Base-by-base conservation (phyloP, 1,140 invertebrate species). In the Ptiloglossa arizonensis region DNA sequence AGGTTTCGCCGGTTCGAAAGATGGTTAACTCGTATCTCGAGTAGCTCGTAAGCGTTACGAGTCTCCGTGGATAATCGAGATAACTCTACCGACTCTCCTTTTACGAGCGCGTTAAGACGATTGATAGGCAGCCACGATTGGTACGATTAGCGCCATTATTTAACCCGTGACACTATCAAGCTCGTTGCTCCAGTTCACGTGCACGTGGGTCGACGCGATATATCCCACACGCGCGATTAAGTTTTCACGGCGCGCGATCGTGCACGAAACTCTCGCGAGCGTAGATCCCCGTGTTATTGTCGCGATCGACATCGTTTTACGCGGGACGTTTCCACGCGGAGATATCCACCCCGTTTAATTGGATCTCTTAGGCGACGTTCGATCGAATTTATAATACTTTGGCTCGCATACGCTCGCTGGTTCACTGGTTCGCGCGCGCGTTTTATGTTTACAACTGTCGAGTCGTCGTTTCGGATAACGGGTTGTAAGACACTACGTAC, bases 151-250 rank as follows among this genome's bases (percentile, higher is more conserved):
- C 11, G 32, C 4, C 44, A 50, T 17, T 22, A 41, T 54, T 73
- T 64, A 41, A 73, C 35, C 32, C 59, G 32, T 24, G 32, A 64
- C 32, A 52, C 22, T 19, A 35, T 24, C 6, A 6, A 4, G 32
- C 59, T 22, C 35, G 19, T 17, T 27, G 44, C 22, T 63, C 19
- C 19, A 29, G 9, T 41, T 72, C 9, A 15, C 1, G 17, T 11
- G 32, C 32, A 11, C 38, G n/a, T 35, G 54, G 27, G 38, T 57
- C 66, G 62, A 17, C 29, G n/a, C 17, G 17, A 27, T 46, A 27
- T 57, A 41, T 50, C 63, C 63, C 63, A 62, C 44, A 48, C 57
- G 22, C 44, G 44, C 32, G 46, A 72, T 63, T 59, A 24, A 73
- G 4, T 52, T 27, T 63, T 27, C 56, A n/a, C 41, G 41, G 41